Conservation (phyloP, 2,113 vertebrate species). For the Trinectes maculatus region DNA sequence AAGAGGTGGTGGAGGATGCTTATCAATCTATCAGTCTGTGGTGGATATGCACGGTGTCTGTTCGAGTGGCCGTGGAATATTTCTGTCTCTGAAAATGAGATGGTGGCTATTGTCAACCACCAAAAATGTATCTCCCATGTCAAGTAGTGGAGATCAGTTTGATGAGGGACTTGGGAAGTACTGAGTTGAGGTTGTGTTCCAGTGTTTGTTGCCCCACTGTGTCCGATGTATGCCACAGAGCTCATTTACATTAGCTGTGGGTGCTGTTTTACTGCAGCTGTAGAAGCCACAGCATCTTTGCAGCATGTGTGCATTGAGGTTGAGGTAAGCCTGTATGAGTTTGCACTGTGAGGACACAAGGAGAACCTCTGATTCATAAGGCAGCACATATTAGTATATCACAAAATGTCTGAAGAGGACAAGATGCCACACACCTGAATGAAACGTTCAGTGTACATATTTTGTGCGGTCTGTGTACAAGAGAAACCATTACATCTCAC, state of each 20-base stretch:
- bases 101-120: slow-evolving; percentile 56
- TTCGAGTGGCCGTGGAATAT: slow-evolving; percentile 55
- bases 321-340: slow-evolving; percentile 63
- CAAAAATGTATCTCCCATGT: slow-evolving; percentile 63
- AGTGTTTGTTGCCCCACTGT: slow-evolving; percentile 71
- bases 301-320: slow-evolving; percentile 62
- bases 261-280: slow-evolving; percentile 63
- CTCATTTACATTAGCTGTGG: slow-evolving; percentile 54
- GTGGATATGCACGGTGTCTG: slow-evolving; percentile 73
- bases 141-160: slow-evolving; percentile 62
- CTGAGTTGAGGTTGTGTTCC: slow-evolving; percentile 77
- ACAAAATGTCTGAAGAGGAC: slow-evolving; percentile 1
- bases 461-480: slow-evolving; percentile 13
- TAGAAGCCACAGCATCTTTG: slow-evolving; percentile 46
- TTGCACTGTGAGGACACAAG: slow-evolving; percentile 76
- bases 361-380: slow-evolving; percentile 63
- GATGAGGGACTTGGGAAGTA: slow-evolving; percentile 69
- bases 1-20: slow-evolving; percentile 58
- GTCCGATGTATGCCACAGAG: slow-evolving; percentile 73
- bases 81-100: slow-evolving; percentile 67
- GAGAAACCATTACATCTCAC: slow-evolving; percentile 15
- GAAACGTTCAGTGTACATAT: slow-evolving; percentile 38
- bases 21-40: slow-evolving; percentile 69
- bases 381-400: slow-evolving; percentile 49
- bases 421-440: slow-evolving; percentile 27